Percentiles rank a stretch among this genome's conserved stretches.
Conservation (phyloP, 2,797 vertebrate species). For the Dromococcyx pavoninus region DNA sequence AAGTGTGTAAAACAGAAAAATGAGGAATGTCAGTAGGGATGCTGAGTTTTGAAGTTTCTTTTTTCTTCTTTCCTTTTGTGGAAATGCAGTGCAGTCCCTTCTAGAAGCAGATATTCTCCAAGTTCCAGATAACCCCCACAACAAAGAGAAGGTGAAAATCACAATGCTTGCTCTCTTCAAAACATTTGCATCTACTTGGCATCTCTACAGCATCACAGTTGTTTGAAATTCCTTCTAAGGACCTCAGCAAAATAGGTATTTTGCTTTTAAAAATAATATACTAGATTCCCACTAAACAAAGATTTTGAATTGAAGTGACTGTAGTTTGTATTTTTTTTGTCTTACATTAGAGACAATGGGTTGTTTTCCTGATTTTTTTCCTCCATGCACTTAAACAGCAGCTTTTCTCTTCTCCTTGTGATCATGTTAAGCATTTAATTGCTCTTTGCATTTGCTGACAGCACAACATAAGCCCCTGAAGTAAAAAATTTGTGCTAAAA, state of each 20-base stretch:
- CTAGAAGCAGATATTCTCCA: slow-evolving; percentile 27
- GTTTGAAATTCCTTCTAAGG: slow-evolving; percentile 30
- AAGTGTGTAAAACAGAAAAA: background rate
- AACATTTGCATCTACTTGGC: background rate
- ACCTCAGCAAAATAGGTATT: background rate
- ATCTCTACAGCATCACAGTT: background rate
- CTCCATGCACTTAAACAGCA: slow-evolving; percentile 6
- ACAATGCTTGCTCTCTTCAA: background rate
- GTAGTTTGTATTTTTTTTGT: background rate
- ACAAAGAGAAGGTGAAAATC: slow-evolving; percentile 37
- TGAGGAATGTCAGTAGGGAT: background rate
- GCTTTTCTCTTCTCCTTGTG: slow-evolving; percentile 36
- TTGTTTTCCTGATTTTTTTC: background rate
- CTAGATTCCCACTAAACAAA: background rate
- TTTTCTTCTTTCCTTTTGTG: background rate
- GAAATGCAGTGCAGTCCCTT: background rate
- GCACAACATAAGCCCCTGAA: slow-evolving; percentile 54
- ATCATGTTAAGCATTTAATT: slow-evolving; percentile 71
- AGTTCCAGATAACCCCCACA: slow-evolving; percentile 10
- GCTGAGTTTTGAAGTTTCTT: background rate
- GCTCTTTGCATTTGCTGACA: slow-evolving; percentile 63
- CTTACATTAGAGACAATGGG: background rate
- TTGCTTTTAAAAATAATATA: background rate
- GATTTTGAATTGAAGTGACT: background rate
- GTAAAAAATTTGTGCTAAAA: slow-evolving; percentile 66